Conservation (phyloP, 2,888 invertebrate species). For the Sphaerophoria rueppellii region DNA sequence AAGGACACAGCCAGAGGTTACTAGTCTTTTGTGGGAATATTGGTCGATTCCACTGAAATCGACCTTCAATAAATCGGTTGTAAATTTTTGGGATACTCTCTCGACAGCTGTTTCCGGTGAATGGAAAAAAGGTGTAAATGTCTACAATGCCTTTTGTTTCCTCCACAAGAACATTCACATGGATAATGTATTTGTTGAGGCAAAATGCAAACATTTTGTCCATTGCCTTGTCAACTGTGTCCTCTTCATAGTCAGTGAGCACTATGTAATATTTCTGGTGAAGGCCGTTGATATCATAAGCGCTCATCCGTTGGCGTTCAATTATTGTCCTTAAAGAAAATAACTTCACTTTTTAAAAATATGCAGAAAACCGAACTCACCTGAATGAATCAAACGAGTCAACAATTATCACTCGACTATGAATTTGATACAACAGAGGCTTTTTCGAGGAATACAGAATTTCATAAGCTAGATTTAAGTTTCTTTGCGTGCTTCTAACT, state of each 20-base stretch:
- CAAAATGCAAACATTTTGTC: not conserved
- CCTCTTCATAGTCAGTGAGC: constrained; percentile 1
- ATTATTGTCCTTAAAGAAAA: not conserved
- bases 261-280: not conserved
- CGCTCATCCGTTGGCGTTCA: not conserved
- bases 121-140: constrained; percentile 19
- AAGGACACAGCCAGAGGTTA: constrained; percentile 6
- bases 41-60: not conserved
- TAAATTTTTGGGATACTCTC: not conserved
- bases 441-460: not conserved
- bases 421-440: not conserved
- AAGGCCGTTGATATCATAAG: not conserved
- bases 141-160: not conserved
- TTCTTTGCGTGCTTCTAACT: rapidly evolving
- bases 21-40: constrained; percentile 1
- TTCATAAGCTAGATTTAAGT: not conserved
- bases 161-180: constrained; percentile 18
- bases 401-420: constrained; percentile 1
- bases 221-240: not conserved
- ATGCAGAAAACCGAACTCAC: not conserved
- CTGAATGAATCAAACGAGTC: not conserved
- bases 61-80: not conserved
- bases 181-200: not conserved
- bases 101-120: not conserved
- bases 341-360: not conserved